These are phyloP conservation scores for Zootoca vivipara DNA, from an alignment of 2,113 vertebrate genomes.

Conservation along the genomic window DNA sequence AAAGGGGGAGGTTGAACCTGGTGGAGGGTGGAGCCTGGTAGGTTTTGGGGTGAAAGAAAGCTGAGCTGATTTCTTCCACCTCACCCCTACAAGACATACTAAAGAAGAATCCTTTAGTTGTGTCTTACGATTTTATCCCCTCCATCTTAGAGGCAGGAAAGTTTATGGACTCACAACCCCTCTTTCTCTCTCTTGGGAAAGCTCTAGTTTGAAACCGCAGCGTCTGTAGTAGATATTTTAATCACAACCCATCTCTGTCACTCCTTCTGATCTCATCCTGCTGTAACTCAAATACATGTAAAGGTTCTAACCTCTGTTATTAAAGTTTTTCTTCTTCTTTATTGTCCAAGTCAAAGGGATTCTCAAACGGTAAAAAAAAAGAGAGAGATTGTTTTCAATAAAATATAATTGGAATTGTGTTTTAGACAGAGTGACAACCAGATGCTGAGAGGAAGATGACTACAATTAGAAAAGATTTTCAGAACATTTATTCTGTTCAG, in stretches of 20 bases:
- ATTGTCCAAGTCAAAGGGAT: slow-evolving; percentile 62
- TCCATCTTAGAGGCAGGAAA: slow-evolving; percentile 48
- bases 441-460: slow-evolving; percentile 53
- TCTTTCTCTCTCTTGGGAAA: slow-evolving; percentile 13
- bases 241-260: slow-evolving; percentile 25
- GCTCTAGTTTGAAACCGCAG: slow-evolving; percentile 45
- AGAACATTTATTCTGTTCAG: not conserved
- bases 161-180: not conserved
- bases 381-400: slow-evolving; percentile 65
- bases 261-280: slow-evolving; percentile 43
- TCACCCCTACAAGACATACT: not conserved
- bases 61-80: not conserved
- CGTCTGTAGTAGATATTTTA: slow-evolving; percentile 40
- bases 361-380: slow-evolving; percentile 68
- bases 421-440: slow-evolving; percentile 64
- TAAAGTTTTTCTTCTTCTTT: slow-evolving; percentile 27
- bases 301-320: slow-evolving; percentile 20
- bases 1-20: not conserved
- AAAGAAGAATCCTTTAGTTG: slow-evolving; percentile 30
- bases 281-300: slow-evolving; percentile 16
- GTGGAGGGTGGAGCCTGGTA: not conserved
- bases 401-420: slow-evolving; percentile 66
- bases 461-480: slow-evolving; percentile 51
- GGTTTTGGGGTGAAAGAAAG: not conserved
- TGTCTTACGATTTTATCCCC: slow-evolving; percentile 45